These are phyloP conservation scores for Philypnodon macrostomus DNA, from an alignment of 2,797 vertebrate species.

Conservation along the genomic window DNA sequence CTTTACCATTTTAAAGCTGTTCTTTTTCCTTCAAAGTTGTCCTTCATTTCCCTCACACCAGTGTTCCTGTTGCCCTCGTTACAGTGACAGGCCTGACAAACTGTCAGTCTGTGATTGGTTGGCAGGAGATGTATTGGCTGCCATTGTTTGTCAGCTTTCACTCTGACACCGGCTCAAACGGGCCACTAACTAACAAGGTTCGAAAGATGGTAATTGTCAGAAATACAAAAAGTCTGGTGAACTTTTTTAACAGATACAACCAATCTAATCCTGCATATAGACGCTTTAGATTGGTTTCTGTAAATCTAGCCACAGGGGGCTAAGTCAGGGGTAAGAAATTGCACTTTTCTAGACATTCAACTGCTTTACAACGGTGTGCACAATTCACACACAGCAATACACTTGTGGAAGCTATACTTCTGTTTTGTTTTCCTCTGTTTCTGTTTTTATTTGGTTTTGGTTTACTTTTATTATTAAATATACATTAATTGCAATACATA, in stretches of 20 bases:
- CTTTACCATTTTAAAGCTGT: neutral
- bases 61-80: conserved; percentile 6
- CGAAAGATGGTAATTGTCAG: neutral
- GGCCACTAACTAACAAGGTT: neutral
- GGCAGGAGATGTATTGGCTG: conserved; percentile 11
- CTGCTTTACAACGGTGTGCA: too few relatives aligned
- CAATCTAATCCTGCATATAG: too few relatives aligned
- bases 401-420: too few relatives aligned
- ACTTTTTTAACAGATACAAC: neutral
- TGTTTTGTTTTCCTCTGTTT: too few relatives aligned
- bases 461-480: too few relatives aligned
- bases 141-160: conserved; percentile 12
- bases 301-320: too few relatives aligned
- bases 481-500: too few relatives aligned
- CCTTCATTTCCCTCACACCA: conserved; percentile 5
- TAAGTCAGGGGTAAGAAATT: too few relatives aligned
- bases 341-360: too few relatives aligned
- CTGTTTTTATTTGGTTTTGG: too few relatives aligned
- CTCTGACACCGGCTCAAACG: neutral
- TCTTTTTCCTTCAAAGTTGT: neutral
- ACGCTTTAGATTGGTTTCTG: too few relatives aligned
- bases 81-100: conserved; percentile 19
- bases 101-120: conserved; percentile 11
- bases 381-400: too few relatives aligned
- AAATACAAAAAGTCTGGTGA: neutral